Conservation (phyloP, 2,113 vertebrate genomes). For the Gobius niger region DNA sequence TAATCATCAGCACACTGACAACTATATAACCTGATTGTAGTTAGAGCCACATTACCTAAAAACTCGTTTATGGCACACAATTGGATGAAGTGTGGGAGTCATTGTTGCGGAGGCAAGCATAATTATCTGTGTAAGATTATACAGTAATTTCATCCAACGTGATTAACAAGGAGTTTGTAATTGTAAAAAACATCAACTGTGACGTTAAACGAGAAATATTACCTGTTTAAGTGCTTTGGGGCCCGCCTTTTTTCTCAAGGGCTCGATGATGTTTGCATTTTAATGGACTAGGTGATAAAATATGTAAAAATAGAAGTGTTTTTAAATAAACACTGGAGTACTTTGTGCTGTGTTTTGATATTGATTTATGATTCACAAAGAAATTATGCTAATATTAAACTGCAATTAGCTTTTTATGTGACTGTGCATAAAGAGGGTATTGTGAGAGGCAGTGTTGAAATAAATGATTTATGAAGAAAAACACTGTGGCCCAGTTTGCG, state of each 20-base stretch:
- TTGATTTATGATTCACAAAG: conserved; percentile 3
- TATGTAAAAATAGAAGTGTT: conserved; percentile 1
- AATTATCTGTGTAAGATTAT: conserved; percentile 45
- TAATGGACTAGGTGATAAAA: conserved; percentile 4
- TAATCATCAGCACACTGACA: conserved; percentile 50
- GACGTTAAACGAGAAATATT: conserved; percentile 25
- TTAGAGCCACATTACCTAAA: conserved; percentile 54
- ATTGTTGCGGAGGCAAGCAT: conserved; percentile 48
- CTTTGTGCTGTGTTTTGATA: background rate
- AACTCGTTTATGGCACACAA: conserved; percentile 53
- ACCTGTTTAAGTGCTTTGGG: conserved; percentile 16
- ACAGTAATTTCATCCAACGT: conserved; percentile 43
- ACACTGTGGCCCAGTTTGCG: too few species aligned
- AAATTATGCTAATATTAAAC: conserved; percentile 7
- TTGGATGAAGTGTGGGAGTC: conserved; percentile 49
- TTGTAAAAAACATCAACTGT: conserved; percentile 26
- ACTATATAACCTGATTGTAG: conserved; percentile 41
- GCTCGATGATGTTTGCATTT: conserved; percentile 13
- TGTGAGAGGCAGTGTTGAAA: background rate
- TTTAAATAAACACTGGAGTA: conserved; percentile 6
- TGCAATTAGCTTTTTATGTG: background rate
- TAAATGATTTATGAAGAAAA: conserved; percentile 1
- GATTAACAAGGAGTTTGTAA: conserved; percentile 35
- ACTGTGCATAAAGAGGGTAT: background rate
- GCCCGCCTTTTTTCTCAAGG: conserved; percentile 6